Conservation (phyloP, 2,888 invertebrate genomes). For the Agonum fuliginosum region DNA sequence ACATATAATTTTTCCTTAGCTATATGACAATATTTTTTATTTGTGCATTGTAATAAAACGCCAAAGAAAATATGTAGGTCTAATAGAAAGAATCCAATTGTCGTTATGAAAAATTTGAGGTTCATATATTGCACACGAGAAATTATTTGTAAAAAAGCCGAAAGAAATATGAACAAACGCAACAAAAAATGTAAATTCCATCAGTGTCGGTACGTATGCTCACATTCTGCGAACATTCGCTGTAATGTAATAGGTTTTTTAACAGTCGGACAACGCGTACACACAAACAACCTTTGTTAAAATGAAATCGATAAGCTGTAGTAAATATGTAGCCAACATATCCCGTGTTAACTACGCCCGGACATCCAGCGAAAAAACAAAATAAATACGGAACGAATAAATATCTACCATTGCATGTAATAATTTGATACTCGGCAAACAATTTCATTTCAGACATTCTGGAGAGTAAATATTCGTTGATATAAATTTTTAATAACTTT, state of each 20-base stretch:
- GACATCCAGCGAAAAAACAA: conserved; percentile 6
- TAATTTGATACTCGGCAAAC: conserved; percentile 3
- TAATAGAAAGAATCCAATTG: too few relatives aligned
- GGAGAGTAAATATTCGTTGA: too few relatives aligned
- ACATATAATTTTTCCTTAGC: too few relatives aligned
- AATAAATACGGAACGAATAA: conserved; percentile 8
- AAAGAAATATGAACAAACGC: conserved; percentile 16
- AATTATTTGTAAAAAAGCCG: conserved; percentile 10
- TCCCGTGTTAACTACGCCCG: conserved; percentile 26
- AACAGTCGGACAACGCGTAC: conserved; percentile 32
- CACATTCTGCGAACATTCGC: conserved; percentile 45
- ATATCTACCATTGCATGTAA: conserved; percentile 9
- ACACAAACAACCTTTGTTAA: conserved; percentile 48
- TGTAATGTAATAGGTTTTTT: conserved; percentile 49
- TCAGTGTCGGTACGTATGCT: conserved; percentile 30
- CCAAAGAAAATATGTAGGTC: too few relatives aligned
- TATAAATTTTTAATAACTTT: conserved; percentile 20
- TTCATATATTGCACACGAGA: too few relatives aligned
- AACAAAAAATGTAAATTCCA: conserved; percentile 32
- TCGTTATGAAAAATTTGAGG: conserved; percentile 5
- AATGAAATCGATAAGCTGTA: conserved; percentile 50
- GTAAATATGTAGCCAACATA: conserved; percentile 19
- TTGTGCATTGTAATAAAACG: too few relatives aligned
- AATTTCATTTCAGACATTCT: conserved; percentile 7
- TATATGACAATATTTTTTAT: too few relatives aligned